Conservation (phyloP, 2,888 invertebrate species). For the Rhaphigaster nebulosa region DNA sequence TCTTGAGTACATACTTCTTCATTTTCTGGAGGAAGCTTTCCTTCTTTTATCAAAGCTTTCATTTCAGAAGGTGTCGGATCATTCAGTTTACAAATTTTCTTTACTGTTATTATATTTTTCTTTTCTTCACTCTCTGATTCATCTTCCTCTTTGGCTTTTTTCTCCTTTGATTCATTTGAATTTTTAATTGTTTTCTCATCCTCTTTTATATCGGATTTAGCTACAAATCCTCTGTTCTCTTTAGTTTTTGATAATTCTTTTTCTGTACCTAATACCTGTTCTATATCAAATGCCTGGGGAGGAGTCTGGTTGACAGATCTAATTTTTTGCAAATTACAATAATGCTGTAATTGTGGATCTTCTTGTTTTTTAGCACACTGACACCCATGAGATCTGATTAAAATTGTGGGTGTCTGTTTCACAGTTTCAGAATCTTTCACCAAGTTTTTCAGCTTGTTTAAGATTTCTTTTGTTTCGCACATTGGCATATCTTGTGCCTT, state of each 20-base stretch:
- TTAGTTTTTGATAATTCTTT: not conserved
- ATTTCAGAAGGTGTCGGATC: not conserved
- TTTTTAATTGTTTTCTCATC: not conserved
- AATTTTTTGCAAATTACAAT: not conserved
- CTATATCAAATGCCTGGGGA: not conserved
- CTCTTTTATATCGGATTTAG: not conserved
- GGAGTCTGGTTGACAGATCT: not conserved
- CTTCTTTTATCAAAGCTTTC: slow-evolving; percentile 23
- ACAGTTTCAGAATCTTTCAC: not conserved
- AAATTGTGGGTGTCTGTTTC: not conserved
- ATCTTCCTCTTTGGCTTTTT: not conserved
- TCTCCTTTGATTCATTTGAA: not conserved
- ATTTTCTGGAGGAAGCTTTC: slow-evolving; percentile 21
- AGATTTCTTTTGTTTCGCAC: slow-evolving; percentile 47
- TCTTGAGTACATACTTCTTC: slow-evolving; percentile 21
- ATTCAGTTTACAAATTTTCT: not conserved
- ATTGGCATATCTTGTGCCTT: slow-evolving; percentile 27
- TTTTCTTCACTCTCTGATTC: not conserved
- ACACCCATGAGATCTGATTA: slow-evolving; percentile 36
- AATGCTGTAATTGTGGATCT: not conserved
- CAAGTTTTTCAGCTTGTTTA: slow-evolving; percentile 25
- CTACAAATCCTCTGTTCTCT: not conserved
- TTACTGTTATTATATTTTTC: slow-evolving; percentile 15
- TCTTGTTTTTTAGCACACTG: not conserved
- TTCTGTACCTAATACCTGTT: not conserved